A percentile compares a stretch with the other conserved stretches of the same genome.
Evolutionary conservation across 2,113 vertebrate species (phyloP).

Genomic region (Myotis davidii): DNA sequence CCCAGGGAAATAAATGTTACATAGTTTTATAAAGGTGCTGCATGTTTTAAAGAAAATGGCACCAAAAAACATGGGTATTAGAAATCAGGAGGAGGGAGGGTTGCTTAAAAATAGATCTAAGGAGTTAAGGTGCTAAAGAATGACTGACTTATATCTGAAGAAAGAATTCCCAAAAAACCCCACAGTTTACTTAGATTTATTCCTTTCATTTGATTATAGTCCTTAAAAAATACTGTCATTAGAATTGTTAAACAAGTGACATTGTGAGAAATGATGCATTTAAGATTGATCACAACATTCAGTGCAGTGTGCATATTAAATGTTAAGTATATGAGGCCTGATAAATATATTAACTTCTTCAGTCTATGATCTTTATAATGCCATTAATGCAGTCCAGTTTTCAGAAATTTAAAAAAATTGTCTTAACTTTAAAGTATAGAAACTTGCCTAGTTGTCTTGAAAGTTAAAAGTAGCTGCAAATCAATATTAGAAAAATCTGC

Average conservation of each 20-base stretch:
- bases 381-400: neutral
- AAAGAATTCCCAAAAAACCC: neutral
- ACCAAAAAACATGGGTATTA: neutral
- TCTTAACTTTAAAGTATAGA: neutral
- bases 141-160: neutral
- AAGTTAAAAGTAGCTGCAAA: neutral
- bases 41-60: neutral
- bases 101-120: slow-evolving; percentile 1
- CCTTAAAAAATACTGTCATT: slow-evolving; percentile 11
- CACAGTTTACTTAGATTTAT: neutral
- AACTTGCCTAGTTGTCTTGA: neutral
- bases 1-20: neutral
- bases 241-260: slow-evolving; percentile 5
- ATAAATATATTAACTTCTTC: slow-evolving; percentile 10
- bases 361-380: neutral
- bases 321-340: neutral
- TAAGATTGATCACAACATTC: neutral
- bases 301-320: neutral
- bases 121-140: slow-evolving; percentile 1
- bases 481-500: slow-evolving; percentile 2
- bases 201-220: neutral
- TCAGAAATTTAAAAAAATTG: neutral
- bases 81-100: neutral
- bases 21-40: neutral
- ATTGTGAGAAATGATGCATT: slow-evolving; percentile 24